Percentiles rank a stretch among this genome's conserved stretches.
phyloP scores from a whole-genome alignment of 2,113 vertebrate genomes.

The Python bivittatus region DNA sequence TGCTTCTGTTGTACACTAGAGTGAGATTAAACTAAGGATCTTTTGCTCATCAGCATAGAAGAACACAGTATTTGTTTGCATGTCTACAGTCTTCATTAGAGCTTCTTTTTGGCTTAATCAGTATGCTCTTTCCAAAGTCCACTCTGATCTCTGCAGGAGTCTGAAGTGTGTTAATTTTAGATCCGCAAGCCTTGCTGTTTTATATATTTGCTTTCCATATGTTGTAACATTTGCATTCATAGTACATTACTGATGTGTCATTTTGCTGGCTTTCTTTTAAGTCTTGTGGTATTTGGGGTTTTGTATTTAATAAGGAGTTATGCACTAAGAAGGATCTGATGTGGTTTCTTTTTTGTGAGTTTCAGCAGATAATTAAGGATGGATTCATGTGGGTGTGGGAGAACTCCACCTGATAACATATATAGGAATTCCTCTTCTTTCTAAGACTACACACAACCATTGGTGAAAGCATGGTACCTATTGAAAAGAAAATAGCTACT shows the following conservation, averaged over 20 bases:
- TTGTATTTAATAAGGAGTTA: slow-evolving; percentile 57
- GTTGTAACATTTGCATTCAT: slow-evolving; percentile 54
- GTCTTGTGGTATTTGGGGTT: slow-evolving; percentile 51
- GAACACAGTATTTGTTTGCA: slow-evolving; percentile 30
- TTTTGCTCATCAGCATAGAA: slow-evolving; percentile 21
- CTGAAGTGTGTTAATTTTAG: slow-evolving; percentile 60
- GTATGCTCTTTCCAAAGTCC: slow-evolving; percentile 49
- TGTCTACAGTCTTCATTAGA: slow-evolving; percentile 22
- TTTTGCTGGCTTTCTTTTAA: slow-evolving; percentile 61
- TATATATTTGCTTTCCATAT: slow-evolving; percentile 54
- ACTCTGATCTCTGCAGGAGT: slow-evolving; percentile 39
- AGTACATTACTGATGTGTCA: slow-evolving; percentile 48
- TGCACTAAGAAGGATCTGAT: slow-evolving; percentile 46
- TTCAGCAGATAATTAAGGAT: slow-evolving; percentile 63
- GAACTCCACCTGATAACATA: slow-evolving; percentile 31
- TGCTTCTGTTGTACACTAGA: slow-evolving; percentile 25
- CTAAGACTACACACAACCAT: slow-evolving; percentile 18
- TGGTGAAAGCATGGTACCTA: slow-evolving; percentile 24
- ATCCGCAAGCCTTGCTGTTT: slow-evolving; percentile 57
- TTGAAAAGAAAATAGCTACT: slow-evolving; percentile 33
- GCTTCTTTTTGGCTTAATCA: slow-evolving; percentile 46
- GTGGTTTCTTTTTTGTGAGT: slow-evolving; percentile 60
- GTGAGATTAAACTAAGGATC: slow-evolving; percentile 12
- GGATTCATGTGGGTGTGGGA: slow-evolving; percentile 42
- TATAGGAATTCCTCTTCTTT: slow-evolving; percentile 29